Conservation (phyloP, 2,888 invertebrate genomes). For the Synergus itoensis region DNA sequence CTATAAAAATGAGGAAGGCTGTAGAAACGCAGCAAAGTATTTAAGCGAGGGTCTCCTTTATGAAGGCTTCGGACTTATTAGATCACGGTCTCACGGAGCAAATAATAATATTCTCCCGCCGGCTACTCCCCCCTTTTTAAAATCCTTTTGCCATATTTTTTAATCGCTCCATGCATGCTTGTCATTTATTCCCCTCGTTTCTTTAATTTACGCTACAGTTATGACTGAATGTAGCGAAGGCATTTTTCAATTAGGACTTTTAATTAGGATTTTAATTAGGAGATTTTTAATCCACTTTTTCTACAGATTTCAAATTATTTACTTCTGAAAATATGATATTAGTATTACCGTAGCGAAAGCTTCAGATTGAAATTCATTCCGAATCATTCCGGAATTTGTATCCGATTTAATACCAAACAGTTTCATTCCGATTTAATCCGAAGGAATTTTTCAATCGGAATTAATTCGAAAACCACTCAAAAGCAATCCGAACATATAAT, state of each 20-base stretch:
- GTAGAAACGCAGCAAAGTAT: slow-evolving; percentile 26
- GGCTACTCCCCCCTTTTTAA: neutral
- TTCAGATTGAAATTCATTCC: too few species aligned
- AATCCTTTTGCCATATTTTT: slow-evolving; percentile 1
- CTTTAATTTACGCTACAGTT: neutral
- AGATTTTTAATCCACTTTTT: neutral
- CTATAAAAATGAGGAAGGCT: slow-evolving; percentile 14
- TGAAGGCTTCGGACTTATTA: slow-evolving; percentile 33
- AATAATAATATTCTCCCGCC: slow-evolving; percentile 20
- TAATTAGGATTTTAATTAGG: neutral
- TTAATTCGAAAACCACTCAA: too few species aligned
- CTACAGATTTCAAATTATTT: neutral
- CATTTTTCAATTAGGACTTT: neutral
- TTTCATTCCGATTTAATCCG: too few species aligned
- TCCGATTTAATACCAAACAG: too few species aligned
- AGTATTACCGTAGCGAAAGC: too few species aligned
- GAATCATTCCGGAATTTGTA: too few species aligned
- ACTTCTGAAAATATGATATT: too few species aligned
- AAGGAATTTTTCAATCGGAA: too few species aligned
- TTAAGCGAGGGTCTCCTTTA: neutral
- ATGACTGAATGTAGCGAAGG: neutral
- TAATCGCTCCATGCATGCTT: slow-evolving; percentile 10
- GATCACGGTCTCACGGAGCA: slow-evolving; percentile 19
- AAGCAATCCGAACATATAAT: too few species aligned
- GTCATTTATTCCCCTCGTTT: neutral